Evolutionary conservation across 2,113 vertebrate genomes (phyloP), one percentile per base, ranked within the genome.

Genomic region (Serinus canaria): DNA sequence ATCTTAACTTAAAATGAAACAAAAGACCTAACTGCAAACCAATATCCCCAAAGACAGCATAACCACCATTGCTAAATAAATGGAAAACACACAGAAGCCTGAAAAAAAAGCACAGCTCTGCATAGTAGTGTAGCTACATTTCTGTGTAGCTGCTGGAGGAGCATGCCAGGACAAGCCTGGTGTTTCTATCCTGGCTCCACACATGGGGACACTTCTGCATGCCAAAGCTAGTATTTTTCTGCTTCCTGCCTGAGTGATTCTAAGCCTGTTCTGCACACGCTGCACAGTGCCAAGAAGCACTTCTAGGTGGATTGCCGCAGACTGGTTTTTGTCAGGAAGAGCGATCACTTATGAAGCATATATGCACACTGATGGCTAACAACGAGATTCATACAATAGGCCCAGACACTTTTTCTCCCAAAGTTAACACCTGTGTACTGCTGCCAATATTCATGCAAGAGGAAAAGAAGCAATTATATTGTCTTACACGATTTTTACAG

Each of bases 161-260:
- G 52, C 89, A 92, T 35, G 85, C 75, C 47, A 85, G 37, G 75
- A 85, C 90, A 90, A 92, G 92, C 59, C 83, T 87, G 49, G 25
- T 73, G 64, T 46, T 90, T 68, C 63, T 69, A 43, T 49, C 59
- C 87, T 67, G 85, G 74, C 70, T 83, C 28, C 62, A 67, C 52
- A 73, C 63, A 72, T 0, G 0, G 55, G 77, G 89, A 73, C 79
- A 67, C 39, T 86, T 77, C 50, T 82, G 55, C 78, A 79, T 58
- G 69, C 73, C 94, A 79, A 91, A 83, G 58, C 59, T 41, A 60
- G 37, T 67, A 76, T 53, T 82, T 76, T 89, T 70, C 70, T 80
- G 41, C 53, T 49, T 58, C 79, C 75, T 64, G 64, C 62, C 46
- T 3, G 14, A 90, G 37, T 55, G 52, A 74, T 53, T 83, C 79